Evolutionary conservation across 2,888 invertebrate species (phyloP).

Genomic region (Chironomus tentans): DNA sequence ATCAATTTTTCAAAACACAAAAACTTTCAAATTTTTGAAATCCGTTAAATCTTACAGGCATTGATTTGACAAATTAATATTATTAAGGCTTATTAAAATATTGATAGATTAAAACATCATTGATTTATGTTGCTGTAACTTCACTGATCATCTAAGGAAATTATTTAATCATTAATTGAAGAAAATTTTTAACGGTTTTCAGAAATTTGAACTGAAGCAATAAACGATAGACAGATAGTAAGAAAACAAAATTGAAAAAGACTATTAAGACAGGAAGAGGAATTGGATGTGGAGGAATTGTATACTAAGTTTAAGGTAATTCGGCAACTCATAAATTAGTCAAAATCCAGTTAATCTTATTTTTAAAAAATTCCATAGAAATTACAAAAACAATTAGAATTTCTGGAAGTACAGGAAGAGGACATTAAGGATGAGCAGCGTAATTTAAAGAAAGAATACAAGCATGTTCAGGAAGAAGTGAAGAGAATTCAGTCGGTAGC

Average conservation of each 20-base stretch:
- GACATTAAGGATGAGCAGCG: constrained; percentile 99
- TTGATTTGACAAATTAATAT: no score
- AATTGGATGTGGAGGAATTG: constrained; percentile 82
- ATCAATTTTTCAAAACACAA: no score
- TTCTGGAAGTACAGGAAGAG: constrained; percentile 96
- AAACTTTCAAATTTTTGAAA: no score
- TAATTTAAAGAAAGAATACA: constrained; percentile 95
- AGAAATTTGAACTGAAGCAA: constrained; percentile 46
- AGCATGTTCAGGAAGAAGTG: constrained; percentile 97
- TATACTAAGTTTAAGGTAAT: constrained; percentile 90
- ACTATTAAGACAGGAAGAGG: no score
- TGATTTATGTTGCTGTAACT: no score
- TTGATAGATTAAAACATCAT: no score
- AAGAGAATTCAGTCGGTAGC: constrained; percentile 99
- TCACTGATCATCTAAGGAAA: no score
- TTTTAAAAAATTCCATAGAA: constrained; percentile 51
- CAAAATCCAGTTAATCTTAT: neutral
- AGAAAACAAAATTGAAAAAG: no score
- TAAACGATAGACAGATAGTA: constrained; percentile 66
- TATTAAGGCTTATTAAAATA: no score
- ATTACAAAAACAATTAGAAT: constrained; percentile 91
- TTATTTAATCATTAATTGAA: no score
- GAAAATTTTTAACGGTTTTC: no score
- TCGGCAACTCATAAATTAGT: neutral
- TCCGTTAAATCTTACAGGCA: no score